Evolutionary conservation across 2,113 vertebrate species (phyloP).

Genomic region (Cyrtonyx montezumae): DNA sequence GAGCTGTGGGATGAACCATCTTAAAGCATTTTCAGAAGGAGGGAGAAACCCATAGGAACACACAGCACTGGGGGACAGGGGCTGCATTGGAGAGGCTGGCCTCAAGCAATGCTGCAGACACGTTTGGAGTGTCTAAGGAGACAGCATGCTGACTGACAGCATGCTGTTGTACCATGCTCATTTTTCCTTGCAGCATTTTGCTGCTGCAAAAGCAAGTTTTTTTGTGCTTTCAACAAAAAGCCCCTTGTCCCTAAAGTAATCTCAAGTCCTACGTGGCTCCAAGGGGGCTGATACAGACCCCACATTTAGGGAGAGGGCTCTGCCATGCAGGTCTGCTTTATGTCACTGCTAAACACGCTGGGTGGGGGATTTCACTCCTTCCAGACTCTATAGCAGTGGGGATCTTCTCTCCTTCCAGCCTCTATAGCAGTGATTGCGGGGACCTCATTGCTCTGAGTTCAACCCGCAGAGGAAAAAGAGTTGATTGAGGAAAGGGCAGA

Average conservation of each 20-base stretch:
- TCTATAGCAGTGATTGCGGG: neutral
- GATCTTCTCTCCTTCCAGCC: neutral
- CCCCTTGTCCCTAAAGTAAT: neutral
- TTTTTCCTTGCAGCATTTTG: neutral
- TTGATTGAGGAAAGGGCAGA: neutral
- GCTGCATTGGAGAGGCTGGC: neutral
- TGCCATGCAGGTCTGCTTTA: rapidly evolving
- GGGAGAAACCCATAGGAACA: neutral
- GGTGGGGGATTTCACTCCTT: neutral
- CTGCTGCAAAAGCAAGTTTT: neutral
- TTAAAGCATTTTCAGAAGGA: neutral
- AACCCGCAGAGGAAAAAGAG: neutral
- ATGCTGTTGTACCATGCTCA: neutral
- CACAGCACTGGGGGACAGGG: neutral
- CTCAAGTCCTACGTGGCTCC: neutral
- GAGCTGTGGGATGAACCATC: neutral
- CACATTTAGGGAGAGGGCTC: neutral
- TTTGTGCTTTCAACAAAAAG: neutral
- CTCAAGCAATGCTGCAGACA: neutral
- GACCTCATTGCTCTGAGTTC: neutral
- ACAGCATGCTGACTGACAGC: neutral
- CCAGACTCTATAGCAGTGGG: neutral
- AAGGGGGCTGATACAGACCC: neutral
- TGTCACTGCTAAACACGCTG: neutral
- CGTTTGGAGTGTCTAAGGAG: neutral